Evolutionary conservation across 2,113 vertebrate genomes (phyloP), one percentile per base, ranked within the genome.

Genomic region (Oncorhynchus kisutch): DNA sequence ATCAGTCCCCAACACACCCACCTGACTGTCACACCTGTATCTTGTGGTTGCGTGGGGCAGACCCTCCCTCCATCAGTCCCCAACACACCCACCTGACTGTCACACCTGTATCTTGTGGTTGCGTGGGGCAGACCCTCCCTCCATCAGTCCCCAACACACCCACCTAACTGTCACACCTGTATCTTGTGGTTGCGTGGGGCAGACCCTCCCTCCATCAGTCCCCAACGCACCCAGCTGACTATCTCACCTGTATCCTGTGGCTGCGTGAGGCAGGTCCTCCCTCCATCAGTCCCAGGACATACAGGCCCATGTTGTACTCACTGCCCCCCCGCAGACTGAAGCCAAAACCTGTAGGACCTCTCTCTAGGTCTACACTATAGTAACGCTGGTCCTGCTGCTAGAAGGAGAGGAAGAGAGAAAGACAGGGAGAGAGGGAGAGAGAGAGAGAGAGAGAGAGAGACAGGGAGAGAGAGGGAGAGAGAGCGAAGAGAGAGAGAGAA

Each of bases 241-340:
- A n/a, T n/a, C n/a, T 45, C 39, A 45, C 39, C 39, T 45, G 8
- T 9, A 45, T 34, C 34, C 82, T 95, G 62, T 94, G 92, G 77
- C 94, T 95, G 16, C 89, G 89, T 60, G 95, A 92, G 22, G 96
- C 94, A 0, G 95, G 94, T 1, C 96, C 95, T 0, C 94, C 93
- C 72, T 94, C 94, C 92, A 96, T 95, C 76, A 96, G 86, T 12
- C 92, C 93, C 11, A 93, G 81, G 51, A 96, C 91, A 0, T 94
- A 92, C 51, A 96, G 89, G 1, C 93, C 92, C 91, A 94, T 92
- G 79, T 95, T 93, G 82, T 93, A 94, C 84, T 94, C 95, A 13
- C 90, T 90, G 18, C 95, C 95, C 9, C 96, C 95, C 72, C 94
- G 87, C 73, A 96, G 89, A 77, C 94, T 95, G 85, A 97, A 92